Percentiles rank a stretch among this genome's conserved stretches.
Evolutionary conservation across 2,888 invertebrate species (phyloP).

Genomic region (Tipula helvola): DNA sequence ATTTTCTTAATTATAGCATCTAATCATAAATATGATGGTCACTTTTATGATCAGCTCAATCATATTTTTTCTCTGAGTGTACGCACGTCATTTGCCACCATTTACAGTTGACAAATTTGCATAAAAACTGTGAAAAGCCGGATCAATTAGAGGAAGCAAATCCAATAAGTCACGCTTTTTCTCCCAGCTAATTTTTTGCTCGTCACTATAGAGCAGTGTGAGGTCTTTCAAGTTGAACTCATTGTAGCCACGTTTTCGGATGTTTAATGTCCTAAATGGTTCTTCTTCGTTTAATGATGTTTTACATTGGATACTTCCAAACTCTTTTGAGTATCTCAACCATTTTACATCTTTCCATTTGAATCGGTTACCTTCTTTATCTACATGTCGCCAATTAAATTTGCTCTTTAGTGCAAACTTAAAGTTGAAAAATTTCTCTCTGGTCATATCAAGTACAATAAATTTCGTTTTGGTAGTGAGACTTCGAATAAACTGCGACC

Average conservation of each 20-base stretch:
- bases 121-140: background rate
- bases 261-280: too few relatives aligned
- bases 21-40: too few relatives aligned
- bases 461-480: background rate
- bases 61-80: too few relatives aligned
- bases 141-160: background rate
- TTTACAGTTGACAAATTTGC: background rate
- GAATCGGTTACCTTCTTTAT: background rate
- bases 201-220: background rate
- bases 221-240: background rate
- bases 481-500: background rate
- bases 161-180: background rate
- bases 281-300: background rate
- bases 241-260: background rate
- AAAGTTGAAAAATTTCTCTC: background rate
- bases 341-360: background rate
- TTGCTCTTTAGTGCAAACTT: background rate
- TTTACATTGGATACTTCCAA: background rate
- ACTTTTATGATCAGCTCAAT: too few relatives aligned
- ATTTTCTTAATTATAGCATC: too few relatives aligned
- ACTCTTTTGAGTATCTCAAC: background rate
- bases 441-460: background rate
- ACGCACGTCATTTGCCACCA: background rate
- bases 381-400: background rate
- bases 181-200: background rate